phyloP scores from a whole-genome alignment of 2,888 invertebrate genomes.

The Erebia epiphron region DNA sequence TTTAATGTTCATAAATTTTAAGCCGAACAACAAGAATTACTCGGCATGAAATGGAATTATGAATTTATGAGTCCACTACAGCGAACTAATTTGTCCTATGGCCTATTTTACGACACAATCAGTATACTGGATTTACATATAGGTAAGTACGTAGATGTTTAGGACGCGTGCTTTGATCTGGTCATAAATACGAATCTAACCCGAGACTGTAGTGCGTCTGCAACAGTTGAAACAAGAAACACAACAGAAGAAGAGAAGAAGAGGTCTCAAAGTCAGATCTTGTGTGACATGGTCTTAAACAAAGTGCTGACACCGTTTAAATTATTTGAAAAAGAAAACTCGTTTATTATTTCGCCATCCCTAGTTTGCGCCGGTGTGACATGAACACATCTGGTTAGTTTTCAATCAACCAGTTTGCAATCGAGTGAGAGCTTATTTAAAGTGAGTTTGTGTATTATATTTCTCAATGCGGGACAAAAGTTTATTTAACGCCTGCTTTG shows the following conservation, averaged over 20 bases:
- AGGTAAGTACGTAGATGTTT: no score
- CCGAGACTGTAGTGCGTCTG: no score
- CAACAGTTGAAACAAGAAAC: no score
- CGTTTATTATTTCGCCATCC: neutral
- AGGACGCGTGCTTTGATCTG: no score
- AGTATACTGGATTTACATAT: slow-evolving; percentile 13
- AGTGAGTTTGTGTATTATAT: slow-evolving; percentile 26
- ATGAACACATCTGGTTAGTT: slow-evolving; percentile 43
- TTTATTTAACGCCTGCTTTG: no score
- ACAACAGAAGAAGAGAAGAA: no score
- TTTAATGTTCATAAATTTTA: slow-evolving; percentile 22
- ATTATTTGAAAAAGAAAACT: neutral
- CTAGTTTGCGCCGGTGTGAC: neutral
- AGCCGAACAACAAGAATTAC: slow-evolving; percentile 25
- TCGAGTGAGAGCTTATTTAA: slow-evolving; percentile 36
- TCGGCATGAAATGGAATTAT: slow-evolving; percentile 26
- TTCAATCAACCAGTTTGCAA: slow-evolving; percentile 42
- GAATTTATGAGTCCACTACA: slow-evolving; percentile 24
- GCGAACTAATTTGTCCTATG: slow-evolving; percentile 22
- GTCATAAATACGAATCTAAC: no score
- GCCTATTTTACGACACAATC: slow-evolving; percentile 22
- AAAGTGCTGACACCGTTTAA: no score
- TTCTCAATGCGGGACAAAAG: neutral
- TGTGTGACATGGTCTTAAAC: no score
- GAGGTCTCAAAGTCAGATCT: no score